Conservation (phyloP, 2,113 vertebrate genomes). For the Aptenodytes patagonicus region DNA sequence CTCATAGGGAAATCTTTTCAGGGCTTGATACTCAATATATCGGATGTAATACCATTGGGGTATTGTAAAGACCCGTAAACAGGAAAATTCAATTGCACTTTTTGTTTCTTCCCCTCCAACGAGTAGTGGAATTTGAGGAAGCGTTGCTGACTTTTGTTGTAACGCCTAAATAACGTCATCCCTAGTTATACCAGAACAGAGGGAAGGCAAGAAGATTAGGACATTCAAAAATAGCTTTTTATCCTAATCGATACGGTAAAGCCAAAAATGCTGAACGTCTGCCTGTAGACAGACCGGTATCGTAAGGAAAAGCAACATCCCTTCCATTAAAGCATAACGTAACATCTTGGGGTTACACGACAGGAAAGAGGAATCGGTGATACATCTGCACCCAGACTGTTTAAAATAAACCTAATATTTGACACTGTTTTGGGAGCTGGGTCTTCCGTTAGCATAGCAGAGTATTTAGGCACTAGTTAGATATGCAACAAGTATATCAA, state of each 20-base stretch:
- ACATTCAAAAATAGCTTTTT: not conserved
- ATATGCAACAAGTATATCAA: conserved; percentile 25
- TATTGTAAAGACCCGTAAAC: not conserved
- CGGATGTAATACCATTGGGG: not conserved
- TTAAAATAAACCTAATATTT: not conserved
- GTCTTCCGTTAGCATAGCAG: conserved; percentile 28
- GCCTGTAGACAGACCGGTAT: not conserved
- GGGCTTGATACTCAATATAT: not conserved
- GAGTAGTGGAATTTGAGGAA: not conserved
- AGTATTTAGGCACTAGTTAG: conserved; percentile 34
- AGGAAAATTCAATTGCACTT: not conserved
- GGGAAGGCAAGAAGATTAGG: not conserved
- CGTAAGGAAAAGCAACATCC: not conserved
- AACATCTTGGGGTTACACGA: not conserved
- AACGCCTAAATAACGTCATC: not conserved
- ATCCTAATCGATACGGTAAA: not conserved
- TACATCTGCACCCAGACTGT: not conserved
- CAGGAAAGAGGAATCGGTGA: not conserved
- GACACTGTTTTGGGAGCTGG: not conserved
- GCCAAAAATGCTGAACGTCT: not conserved
- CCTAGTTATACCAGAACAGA: not conserved
- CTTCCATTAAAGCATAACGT: not conserved
- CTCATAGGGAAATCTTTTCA: not conserved
- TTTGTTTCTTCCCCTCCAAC: not conserved
- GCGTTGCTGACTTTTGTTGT: not conserved